Base-by-base conservation (phyloP, 1,140 invertebrate genomes). In the Tetranychus cinnabarinus region DNA sequence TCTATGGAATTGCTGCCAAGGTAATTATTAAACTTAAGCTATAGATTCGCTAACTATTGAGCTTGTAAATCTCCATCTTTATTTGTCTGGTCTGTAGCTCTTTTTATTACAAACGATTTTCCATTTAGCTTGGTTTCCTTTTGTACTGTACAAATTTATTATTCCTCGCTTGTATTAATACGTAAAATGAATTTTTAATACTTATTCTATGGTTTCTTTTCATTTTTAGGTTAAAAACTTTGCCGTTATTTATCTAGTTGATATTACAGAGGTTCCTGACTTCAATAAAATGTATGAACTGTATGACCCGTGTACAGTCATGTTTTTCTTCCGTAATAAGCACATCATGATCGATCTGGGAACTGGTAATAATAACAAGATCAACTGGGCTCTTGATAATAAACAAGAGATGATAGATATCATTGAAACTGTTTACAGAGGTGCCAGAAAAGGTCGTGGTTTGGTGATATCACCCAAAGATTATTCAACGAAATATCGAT, bases 331-430 rank as follows among this genome's bases (percentile, higher is more conserved):
- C 73, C 80, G 96, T 42, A 98, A 98, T 73, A 97, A 97, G 69
- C 93, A 98, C 70, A 98, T 98, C 61, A 99, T 98, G 93, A 97
- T 99, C 73, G 95, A 98, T 83, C 81, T 99, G 76, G 92, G 93
- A 42, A 97, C 95, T 1, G 93, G 93, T 70, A 99, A 99, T 72
- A 98, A 78, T 72, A 99, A 99, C 72, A 99, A 99, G 77, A 99
- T 99, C 65, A 99, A 99, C 75, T 99, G 96, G 96, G 85, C 93
- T 0, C 78, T 99, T 56, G 92, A 97, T 69, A 91, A 99, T 71
- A 93, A 93, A 69, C 93, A 98, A 64, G 96, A 99, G 77, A 95
- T 98, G 85, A 93, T 98, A 65, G 96, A 99, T 72, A 99, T 99
- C 68, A 79, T 98, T 36, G 96, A 98, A 74, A 98, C 93, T 0